A percentile compares a stretch with the other conserved stretches of the same genome.
Evolutionary conservation across 1,140 invertebrate genomes (phyloP).

Genomic region (Caerostris extrusa): DNA sequence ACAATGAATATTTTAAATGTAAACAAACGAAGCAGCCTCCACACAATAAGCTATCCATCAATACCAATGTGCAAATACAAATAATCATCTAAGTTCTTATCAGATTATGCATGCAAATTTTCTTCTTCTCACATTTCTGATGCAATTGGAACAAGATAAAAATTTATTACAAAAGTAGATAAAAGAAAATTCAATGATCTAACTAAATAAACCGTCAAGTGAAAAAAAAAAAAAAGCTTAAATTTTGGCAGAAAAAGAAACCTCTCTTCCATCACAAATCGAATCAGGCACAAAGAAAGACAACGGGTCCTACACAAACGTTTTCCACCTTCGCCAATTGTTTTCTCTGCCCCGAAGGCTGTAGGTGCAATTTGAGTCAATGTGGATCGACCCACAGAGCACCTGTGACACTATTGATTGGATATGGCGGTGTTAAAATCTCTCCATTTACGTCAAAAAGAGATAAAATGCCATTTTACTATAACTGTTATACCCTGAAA

Average conservation of each 20-base stretch:
- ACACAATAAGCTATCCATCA: too few species aligned
- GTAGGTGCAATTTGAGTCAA: conserved; percentile 61
- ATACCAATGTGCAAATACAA: background rate
- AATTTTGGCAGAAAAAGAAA: background rate
- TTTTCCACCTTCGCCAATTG: background rate
- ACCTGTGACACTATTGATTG: conserved; percentile 67
- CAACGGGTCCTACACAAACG: conserved; percentile 52
- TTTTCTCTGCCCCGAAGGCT: conserved; percentile 48
- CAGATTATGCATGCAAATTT: background rate
- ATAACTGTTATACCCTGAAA: background rate
- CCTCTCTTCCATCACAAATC: conserved; percentile 33
- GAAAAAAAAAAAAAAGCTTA: background rate
- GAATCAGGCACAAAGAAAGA: conserved; percentile 34
- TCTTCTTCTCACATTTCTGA: background rate
- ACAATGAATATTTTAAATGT: too few species aligned
- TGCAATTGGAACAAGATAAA: background rate
- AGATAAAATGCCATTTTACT: background rate
- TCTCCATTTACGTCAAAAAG: background rate
- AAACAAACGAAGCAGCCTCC: too few species aligned
- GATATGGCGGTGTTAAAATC: background rate
- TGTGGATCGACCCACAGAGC: conserved; percentile 22
- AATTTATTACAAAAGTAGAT: background rate
- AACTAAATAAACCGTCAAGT: conserved; percentile 31
- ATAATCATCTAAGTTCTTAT: background rate
- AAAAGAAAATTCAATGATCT: background rate